These are phyloP conservation scores for Atta texana DNA, from an alignment of 1,140 invertebrate species.

Conservation along the genomic window DNA sequence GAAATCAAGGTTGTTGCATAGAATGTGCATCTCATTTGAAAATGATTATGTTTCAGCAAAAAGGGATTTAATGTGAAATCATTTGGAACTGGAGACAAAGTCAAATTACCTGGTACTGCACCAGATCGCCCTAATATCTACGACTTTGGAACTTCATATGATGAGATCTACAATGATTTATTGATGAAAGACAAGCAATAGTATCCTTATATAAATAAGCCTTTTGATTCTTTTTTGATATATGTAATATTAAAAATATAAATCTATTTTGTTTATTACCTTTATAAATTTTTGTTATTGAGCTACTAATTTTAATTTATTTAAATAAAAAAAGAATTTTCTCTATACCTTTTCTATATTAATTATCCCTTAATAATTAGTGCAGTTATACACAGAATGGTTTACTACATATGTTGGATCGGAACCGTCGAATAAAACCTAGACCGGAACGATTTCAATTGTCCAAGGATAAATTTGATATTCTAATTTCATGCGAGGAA, in stretches of 20 bases:
- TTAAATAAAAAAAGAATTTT: background rate
- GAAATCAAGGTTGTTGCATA: background rate
- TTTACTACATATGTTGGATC: constrained; percentile 98
- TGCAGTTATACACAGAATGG: constrained; percentile 99
- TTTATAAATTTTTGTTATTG: background rate
- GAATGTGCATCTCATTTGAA: background rate
- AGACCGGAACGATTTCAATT: constrained; percentile 98
- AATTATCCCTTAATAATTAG: constrained; percentile 45
- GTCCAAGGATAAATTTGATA: constrained; percentile 96
- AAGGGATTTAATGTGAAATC: constrained; percentile 98
- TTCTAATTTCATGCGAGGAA: constrained; percentile 99
- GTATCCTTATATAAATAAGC: constrained; percentile 88
- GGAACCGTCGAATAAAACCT: constrained; percentile 98
- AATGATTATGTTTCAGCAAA: constrained; percentile 89
- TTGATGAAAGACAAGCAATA: constrained; percentile 94
- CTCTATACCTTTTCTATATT: background rate
- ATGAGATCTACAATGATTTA: constrained; percentile 99
- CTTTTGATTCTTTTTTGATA: background rate
- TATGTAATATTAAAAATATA: background rate
- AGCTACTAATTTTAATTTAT: background rate
- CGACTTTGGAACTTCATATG: constrained; percentile 98
- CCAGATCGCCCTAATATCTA: constrained; percentile 99
- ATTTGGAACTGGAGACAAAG: constrained; percentile 98
- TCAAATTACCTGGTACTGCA: constrained; percentile 98
- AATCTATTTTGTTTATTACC: background rate